phyloP scores from a whole-genome alignment of 1,140 invertebrate genomes.

The Pseudomyrmex pallidus region DNA sequence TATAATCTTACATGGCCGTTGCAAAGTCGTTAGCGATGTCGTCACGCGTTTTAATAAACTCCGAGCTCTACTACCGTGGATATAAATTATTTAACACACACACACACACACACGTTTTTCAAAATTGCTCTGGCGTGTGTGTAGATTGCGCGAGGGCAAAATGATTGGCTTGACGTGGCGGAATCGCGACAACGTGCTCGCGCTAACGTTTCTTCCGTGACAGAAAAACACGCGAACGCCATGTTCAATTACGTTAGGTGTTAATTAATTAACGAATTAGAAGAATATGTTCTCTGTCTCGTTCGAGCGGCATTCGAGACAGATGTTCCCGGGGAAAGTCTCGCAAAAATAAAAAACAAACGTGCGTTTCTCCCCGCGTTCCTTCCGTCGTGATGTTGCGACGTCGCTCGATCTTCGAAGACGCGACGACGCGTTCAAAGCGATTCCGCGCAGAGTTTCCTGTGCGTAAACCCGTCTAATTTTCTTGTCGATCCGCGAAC shows the following conservation, averaged over 20 bases:
- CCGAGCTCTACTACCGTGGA: conserved; percentile 6
- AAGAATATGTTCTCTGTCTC: no score
- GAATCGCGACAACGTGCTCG: conserved; percentile 56
- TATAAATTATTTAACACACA: conserved; percentile 41
- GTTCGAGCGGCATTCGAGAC: background rate
- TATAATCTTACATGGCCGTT: conserved; percentile 6
- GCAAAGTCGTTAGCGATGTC: conserved; percentile 39
- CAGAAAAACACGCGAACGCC: background rate
- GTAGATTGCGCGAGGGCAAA: conserved; percentile 62
- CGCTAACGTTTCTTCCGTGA: background rate
- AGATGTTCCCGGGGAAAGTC: background rate
- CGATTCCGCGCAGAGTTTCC: conserved; percentile 59
- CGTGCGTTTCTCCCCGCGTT: background rate
- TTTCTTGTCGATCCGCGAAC: conserved; percentile 28
- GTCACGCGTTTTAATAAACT: conserved; percentile 56
- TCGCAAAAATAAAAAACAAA: background rate
- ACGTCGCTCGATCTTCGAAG: background rate
- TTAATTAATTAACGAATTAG: no score
- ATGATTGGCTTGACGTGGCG: conserved; percentile 57
- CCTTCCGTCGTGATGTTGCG: background rate
- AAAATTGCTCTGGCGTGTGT: conserved; percentile 27
- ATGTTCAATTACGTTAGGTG: no score
- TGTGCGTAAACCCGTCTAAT: conserved; percentile 71
- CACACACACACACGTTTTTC: conserved; percentile 24
- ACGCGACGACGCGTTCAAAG: background rate